phyloP scores from a whole-genome alignment of 2,797 vertebrate genomes.

The Muscicapa comitata region DNA sequence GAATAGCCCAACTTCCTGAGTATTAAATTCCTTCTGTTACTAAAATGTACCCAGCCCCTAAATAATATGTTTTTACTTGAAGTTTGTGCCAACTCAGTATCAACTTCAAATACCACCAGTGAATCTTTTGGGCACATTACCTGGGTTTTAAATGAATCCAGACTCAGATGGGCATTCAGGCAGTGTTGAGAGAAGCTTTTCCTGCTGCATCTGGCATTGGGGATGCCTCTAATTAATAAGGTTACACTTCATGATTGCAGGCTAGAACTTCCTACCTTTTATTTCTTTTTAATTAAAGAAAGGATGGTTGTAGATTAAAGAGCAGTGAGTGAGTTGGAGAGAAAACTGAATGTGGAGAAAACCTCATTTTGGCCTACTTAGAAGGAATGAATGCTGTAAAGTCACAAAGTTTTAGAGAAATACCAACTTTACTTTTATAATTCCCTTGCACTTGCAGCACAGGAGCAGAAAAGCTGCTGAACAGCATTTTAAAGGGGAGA shows the following conservation, averaged over 20 bases:
- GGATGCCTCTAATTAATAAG: background rate
- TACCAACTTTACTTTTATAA: background rate
- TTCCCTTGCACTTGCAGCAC: background rate
- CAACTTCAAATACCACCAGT: background rate
- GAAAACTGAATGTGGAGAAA: background rate
- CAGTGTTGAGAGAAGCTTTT: background rate
- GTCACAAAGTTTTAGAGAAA: background rate
- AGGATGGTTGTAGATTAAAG: background rate
- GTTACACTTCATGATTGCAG: background rate
- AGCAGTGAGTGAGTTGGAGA: background rate
- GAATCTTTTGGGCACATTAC: background rate
- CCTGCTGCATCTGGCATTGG: background rate
- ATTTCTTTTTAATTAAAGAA: background rate
- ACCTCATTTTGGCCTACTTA: background rate
- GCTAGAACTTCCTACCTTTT: background rate
- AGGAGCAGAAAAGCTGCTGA: background rate
- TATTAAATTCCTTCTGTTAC: background rate
- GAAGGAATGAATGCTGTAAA: background rate
- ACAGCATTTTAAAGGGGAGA: background rate
- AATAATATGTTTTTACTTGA: background rate
- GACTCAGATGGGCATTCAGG: background rate
- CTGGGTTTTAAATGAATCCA: background rate
- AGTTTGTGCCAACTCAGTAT: background rate
- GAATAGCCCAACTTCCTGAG: background rate
- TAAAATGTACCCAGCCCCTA: background rate